phyloP scores from a whole-genome alignment of 2,113 vertebrate genomes.

The Shinisaurus crocodilurus region DNA sequence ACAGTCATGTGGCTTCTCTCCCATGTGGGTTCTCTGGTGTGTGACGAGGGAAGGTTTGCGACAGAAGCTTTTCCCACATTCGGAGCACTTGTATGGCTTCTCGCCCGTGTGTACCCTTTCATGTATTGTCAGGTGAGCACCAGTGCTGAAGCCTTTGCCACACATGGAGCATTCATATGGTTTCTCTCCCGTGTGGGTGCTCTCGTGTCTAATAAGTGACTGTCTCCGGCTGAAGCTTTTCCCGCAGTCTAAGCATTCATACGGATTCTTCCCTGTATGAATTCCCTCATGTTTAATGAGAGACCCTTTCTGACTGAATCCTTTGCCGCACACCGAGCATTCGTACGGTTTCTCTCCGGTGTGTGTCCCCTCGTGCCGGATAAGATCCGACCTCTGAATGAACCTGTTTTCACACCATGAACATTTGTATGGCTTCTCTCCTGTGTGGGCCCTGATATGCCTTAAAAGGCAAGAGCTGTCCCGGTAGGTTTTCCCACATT shows the following conservation, averaged over 20 bases:
- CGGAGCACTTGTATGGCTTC: neutral
- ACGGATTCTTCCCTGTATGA: neutral
- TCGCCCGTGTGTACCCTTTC: neutral
- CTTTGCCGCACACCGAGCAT: neutral
- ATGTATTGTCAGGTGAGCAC: neutral
- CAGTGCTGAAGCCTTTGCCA: neutral
- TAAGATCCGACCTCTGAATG: neutral
- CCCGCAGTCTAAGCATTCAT: neutral
- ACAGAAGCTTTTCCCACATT: neutral
- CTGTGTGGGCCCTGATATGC: neutral
- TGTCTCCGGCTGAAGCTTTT: neutral
- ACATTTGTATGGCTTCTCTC: neutral
- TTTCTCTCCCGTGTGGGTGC: neutral
- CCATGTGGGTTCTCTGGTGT: neutral
- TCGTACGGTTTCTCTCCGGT: neutral
- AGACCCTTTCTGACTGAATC: neutral
- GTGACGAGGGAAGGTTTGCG: neutral
- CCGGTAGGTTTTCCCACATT: neutral
- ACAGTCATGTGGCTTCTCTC: neutral
- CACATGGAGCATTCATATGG: neutral
- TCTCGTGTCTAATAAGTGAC: neutral
- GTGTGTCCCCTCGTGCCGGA: neutral
- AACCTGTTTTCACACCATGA: neutral
- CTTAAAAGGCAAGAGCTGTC: neutral
- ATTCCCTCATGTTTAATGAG: neutral